Evolutionary conservation across 1,140 invertebrate genomes (phyloP), one percentile per base, ranked within the genome.

Genomic region (Zaprionus kolodkinae): DNA sequence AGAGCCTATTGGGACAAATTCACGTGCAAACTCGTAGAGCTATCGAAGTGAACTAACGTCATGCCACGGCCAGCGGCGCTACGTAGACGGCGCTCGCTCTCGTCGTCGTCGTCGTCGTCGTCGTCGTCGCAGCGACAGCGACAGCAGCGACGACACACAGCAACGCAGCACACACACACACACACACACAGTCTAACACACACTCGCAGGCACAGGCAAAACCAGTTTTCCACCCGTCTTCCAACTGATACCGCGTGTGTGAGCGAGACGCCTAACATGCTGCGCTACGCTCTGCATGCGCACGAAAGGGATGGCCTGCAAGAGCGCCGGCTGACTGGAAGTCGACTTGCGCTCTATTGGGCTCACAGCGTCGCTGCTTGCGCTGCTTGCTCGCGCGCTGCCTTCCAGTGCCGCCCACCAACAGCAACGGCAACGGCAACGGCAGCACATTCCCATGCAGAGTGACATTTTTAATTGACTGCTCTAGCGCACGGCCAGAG

Each of bases 11-110:
- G 73, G 73, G 57, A 74, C 72, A 85, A 88, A 84, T 92, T 90
- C 88, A 92, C 91, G 92, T 92, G 91, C 80, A 91, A 91, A 92
- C 92, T 92, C 88, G 81, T 88, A 81, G 88, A 92, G 91, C 88
- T 92, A 92, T 92, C 91, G 91, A 92, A 92, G 91, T 92, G 83
- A 92, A 92, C 92, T 92, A 92, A 92, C 91, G 84, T 91, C 91
- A 92, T 91, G 86, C 91, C 80, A 86, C 83, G 86, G 77, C 79
- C 75, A 72, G 79, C 83, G 86, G 77, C 73, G 79, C 84, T 84
- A 92, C 91, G 84, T 91, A 86, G 87, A 92, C 91, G 79, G 80
- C 78, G 73, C 81, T 80, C 80, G 27, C 27, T 30, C 27, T 30
- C 27, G 27, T 30, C 27, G 27, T 30, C 27, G 27, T 30, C 27